Conservation (phyloP, 2,888 invertebrate species). For the Ecliptopera silaceata region DNA sequence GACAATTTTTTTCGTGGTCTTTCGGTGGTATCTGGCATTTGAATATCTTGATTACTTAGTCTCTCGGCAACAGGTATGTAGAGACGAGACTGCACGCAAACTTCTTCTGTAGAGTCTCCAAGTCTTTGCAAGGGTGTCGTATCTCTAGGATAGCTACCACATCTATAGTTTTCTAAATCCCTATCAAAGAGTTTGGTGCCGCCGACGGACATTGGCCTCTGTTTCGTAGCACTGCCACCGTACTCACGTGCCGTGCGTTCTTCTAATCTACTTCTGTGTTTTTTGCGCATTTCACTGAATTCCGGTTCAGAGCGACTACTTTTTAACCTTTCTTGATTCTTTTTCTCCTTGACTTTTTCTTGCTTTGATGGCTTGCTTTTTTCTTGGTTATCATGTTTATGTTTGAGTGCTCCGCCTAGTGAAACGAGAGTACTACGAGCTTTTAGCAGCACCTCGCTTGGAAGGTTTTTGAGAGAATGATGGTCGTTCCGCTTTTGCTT, state of each 20-base stretch:
- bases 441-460: slow-evolving; percentile 72
- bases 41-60: slow-evolving; percentile 59
- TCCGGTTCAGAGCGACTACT: slow-evolving; percentile 70
- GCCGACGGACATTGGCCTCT: slow-evolving; percentile 71
- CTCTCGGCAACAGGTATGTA: slow-evolving; percentile 71
- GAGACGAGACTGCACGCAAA: slow-evolving; percentile 71
- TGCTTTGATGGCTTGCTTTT: slow-evolving; percentile 62
- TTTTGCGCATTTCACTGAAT: slow-evolving; percentile 64
- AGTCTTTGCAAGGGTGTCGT: slow-evolving; percentile 52
- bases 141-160: slow-evolving; percentile 55
- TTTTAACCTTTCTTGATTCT: slow-evolving; percentile 65
- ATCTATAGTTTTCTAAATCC: slow-evolving; percentile 52
- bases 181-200: slow-evolving; percentile 65
- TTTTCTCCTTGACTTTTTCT: slow-evolving; percentile 71
- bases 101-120: slow-evolving; percentile 66
- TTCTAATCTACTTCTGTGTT: slow-evolving; percentile 66
- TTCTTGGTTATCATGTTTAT: slow-evolving; percentile 61
- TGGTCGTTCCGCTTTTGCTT: slow-evolving; percentile 72
- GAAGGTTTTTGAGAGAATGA: slow-evolving; percentile 66
- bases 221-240: slow-evolving; percentile 39
- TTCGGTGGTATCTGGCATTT: slow-evolving; percentile 67
- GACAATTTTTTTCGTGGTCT: slow-evolving; percentile 93
- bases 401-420: slow-evolving; percentile 73
- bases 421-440: slow-evolving; percentile 75
- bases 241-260: slow-evolving; percentile 52